Evolutionary conservation across 2,797 vertebrate genomes (phyloP), one percentile per base, ranked within the genome.

Genomic region (Cryptoprocta ferox): DNA sequence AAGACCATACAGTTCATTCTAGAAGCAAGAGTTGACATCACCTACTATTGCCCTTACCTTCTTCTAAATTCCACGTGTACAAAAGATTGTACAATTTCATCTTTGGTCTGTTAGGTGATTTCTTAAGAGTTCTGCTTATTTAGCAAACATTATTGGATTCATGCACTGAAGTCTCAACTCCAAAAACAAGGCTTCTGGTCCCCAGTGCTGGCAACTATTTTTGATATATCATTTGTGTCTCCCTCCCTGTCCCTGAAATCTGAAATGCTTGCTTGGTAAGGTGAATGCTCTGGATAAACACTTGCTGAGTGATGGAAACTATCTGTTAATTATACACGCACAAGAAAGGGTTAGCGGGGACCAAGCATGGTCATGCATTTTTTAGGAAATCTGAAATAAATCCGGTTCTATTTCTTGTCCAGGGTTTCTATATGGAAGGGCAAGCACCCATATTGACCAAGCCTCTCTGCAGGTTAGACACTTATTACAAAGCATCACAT

Each of bases 371-470:
- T 83, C 37, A 82, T 9, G 0, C 89, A 91, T 94, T 61, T 61
- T 61, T 94, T 61, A 90, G 65, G 93, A 97, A 96, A 97, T 97
- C 97, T 97, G 91, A 96, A 89, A 97, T 92, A 96, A 97, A 96
- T 2, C 68, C 82, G 66, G 81, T 32, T 70, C 95, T 97, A 97
- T 97, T 97, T 97, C 96, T 97, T 98, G 97, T 93, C 93, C 80
- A 96, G 73, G 70, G 93, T 83, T 92, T 90, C 85, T 95, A 37
- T 63, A 91, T n/a, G 37, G 19, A 65, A 73, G 12, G 6, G 3
- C 98, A 98, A 98, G 98, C 98, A 97, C 96, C 96, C 95, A 94
- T 76, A 97, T 68, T 89, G 59, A 6, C 97, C 96, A 97, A 98
- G 98, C 96, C 97, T 97, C 96, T 95, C 53, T 96, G 86, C 93